Evolutionary conservation across 2,888 invertebrate genomes (phyloP).

Genomic region (Netelia virgata): DNA sequence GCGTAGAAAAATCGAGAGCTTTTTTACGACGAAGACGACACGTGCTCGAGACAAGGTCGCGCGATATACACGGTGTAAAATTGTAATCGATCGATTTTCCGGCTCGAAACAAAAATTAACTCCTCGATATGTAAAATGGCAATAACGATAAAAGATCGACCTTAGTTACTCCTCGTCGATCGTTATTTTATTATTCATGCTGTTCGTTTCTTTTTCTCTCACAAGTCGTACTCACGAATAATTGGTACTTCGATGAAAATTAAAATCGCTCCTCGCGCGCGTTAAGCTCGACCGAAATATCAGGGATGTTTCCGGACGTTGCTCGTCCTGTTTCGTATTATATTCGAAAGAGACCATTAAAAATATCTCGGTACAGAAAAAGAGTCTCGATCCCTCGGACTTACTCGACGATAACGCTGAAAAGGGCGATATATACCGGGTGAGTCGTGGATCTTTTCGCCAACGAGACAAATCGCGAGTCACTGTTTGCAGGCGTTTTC

Average conservation of each 20-base stretch:
- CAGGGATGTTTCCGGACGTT: conserved; percentile 22
- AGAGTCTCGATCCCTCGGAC: conserved; percentile 34
- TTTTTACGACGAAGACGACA: conserved; percentile 24
- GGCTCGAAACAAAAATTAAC: background rate
- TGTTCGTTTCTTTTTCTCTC: background rate
- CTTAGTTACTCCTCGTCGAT: background rate
- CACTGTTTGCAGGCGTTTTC: no score
- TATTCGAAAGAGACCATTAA: conserved; percentile 42
- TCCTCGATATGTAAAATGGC: background rate
- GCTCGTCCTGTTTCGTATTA: conserved; percentile 24
- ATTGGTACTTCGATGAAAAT: conserved; percentile 35
- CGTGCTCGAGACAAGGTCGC: conserved; percentile 32
- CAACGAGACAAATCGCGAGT: no score
- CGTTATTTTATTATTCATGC: background rate
- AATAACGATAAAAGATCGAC: background rate
- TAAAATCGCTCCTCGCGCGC: conserved; percentile 9
- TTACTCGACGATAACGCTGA: background rate
- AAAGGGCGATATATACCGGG: no score
- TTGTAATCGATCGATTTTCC: background rate
- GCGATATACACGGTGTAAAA: conserved; percentile 1
- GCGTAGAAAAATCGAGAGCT: conserved; percentile 37
- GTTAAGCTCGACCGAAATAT: conserved; percentile 10
- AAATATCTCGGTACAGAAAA: conserved; percentile 27
- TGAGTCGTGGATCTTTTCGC: no score
- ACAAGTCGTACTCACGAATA: background rate